Percentiles rank a stretch among this genome's conserved stretches.
These are phyloP conservation scores for Mycetomoellerius zeteki DNA, from an alignment of 1,140 invertebrate genomes.

Conservation along the genomic window DNA sequence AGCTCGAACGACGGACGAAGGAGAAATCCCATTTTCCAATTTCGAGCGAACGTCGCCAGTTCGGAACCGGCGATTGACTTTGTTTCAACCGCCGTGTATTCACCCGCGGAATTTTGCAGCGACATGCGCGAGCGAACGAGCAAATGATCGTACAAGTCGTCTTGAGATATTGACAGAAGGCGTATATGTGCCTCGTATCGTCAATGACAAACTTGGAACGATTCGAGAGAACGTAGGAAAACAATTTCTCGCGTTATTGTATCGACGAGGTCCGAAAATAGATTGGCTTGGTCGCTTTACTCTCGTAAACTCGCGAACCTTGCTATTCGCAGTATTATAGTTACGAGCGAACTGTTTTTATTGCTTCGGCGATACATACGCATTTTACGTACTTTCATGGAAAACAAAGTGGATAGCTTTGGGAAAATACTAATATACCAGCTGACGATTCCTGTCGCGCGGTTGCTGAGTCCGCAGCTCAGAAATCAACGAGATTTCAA, in stretches of 20 bases:
- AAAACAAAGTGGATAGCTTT: slow-evolving; percentile 18
- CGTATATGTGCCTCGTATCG: not conserved
- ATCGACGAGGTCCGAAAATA: slow-evolving; percentile 36
- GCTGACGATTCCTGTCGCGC: slow-evolving; percentile 18
- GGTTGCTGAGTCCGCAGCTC: slow-evolving; percentile 33
- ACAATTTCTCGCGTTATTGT: slow-evolving; percentile 28
- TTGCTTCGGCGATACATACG: not conserved
- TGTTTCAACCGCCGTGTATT: slow-evolving; percentile 65
- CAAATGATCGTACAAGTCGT: not conserved
- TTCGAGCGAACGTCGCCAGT: slow-evolving; percentile 32
- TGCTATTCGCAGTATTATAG: not conserved
- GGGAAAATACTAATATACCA: slow-evolving; percentile 47
- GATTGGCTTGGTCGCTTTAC: slow-evolving; percentile 18
- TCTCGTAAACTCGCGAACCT: slow-evolving; percentile 32
- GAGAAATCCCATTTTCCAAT: slow-evolving; percentile 56
- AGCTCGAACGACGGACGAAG: not conserved
- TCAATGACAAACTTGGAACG: slow-evolving; percentile 11
- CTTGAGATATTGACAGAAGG: slow-evolving; percentile 9
- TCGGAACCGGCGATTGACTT: slow-evolving; percentile 38
- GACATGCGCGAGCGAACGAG: not conserved
- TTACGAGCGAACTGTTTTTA: slow-evolving; percentile 37
- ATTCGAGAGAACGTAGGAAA: not conserved
- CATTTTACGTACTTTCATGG: slow-evolving; percentile 42
- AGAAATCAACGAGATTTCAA: slow-evolving; percentile 82
- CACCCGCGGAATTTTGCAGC: slow-evolving; percentile 4